Percentiles rank a stretch among this genome's conserved stretches.
These are phyloP conservation scores for Seriola rivoliana DNA, from an alignment of 2,113 vertebrate genomes.

Conservation along the genomic window DNA sequence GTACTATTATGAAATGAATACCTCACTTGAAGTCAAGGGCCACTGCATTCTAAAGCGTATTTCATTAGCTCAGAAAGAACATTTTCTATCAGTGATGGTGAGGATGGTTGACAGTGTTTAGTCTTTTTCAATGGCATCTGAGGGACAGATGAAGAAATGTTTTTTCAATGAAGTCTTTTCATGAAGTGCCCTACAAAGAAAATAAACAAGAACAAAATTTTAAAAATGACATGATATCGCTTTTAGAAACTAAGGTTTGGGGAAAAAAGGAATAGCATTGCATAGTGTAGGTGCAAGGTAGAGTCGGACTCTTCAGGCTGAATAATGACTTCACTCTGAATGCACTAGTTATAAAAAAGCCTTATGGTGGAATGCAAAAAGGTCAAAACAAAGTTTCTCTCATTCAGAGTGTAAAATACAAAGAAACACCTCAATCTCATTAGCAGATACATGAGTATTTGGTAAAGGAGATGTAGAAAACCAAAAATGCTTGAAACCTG, in stretches of 20 bases:
- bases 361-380: slow-evolving; percentile 38
- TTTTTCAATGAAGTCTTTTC: slow-evolving; percentile 19
- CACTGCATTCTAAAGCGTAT: background rate
- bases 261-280: slow-evolving; percentile 29
- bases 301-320: slow-evolving; percentile 37
- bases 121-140: slow-evolving; percentile 2
- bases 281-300: slow-evolving; percentile 40
- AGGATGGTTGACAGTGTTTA: background rate
- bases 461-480: background rate
- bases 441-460: slow-evolving; percentile 1
- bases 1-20: slow-evolving; percentile 16
- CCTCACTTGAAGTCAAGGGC: background rate
- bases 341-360: slow-evolving; percentile 41
- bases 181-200: slow-evolving; percentile 26
- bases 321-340: slow-evolving; percentile 56
- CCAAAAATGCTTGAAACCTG: background rate
- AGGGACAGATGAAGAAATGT: background rate
- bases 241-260: slow-evolving; percentile 36
- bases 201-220: slow-evolving; percentile 46
- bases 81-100: background rate
- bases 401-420: background rate
- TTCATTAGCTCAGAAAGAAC: slow-evolving; percentile 7
- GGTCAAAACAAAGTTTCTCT: slow-evolving; percentile 45
- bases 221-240: slow-evolving; percentile 45
- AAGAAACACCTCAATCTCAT: slow-evolving; percentile 9